Conservation (phyloP, 2,797 vertebrate genomes). For the Ctenopoma multispine region DNA sequence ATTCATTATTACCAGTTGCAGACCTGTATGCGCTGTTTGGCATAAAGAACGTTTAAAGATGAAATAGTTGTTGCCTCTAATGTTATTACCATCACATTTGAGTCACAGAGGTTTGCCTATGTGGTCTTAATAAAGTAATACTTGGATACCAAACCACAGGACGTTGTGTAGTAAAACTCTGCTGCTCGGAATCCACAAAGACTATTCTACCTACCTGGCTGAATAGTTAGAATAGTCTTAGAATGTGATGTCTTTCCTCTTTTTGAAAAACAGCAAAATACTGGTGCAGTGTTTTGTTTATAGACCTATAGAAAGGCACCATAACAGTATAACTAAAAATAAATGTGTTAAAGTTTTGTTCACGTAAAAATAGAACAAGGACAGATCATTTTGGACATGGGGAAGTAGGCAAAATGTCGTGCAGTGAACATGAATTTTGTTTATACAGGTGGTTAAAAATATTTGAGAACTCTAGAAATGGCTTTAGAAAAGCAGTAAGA, state of each 20-base stretch:
- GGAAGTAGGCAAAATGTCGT: no score
- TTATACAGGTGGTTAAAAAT: neutral
- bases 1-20: slow-evolving; percentile 18
- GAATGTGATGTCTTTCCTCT: no score
- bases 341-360: neutral
- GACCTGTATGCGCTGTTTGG: slow-evolving; percentile 28
- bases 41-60: slow-evolving; percentile 36
- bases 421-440: no score
- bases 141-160: accelerated
- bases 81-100: neutral
- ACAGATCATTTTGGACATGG: no score
- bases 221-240: no score
- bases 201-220: neutral
- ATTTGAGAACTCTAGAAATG: no score
- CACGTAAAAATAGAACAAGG: neutral
- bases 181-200: neutral
- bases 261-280: neutral
- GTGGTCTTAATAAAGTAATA: neutral
- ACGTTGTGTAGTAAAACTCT: neutral
- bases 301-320: neutral
- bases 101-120: slow-evolving; percentile 2
- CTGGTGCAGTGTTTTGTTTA: neutral
- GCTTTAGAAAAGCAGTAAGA: no score
- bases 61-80: slow-evolving; percentile 22
- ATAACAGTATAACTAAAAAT: neutral